phyloP scores from a whole-genome alignment of 2,797 vertebrate genomes.

The Malacoctenus gilli region DNA sequence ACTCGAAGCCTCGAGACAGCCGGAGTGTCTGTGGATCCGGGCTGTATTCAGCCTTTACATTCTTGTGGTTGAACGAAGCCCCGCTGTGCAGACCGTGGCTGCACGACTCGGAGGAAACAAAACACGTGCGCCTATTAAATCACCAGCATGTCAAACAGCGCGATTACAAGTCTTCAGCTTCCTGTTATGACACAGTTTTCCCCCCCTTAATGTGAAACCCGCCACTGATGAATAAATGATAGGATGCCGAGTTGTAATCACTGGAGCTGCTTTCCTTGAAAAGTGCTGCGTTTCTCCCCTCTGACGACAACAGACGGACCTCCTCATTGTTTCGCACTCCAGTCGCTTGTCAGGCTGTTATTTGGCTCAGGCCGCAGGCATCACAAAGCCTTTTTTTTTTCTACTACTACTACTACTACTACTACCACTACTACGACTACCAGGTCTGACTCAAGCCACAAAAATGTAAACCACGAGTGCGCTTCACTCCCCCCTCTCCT shows the following conservation, averaged over 20 bases:
- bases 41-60: conserved; percentile 61
- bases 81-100: not conserved
- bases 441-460: conserved; percentile 68
- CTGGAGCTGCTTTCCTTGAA: too few relatives aligned
- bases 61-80: conserved; percentile 59
- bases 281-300: not conserved
- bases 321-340: not conserved
- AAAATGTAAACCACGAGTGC: conserved; percentile 73
- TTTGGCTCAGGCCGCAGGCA: conserved; percentile 14
- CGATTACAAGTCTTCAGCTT: too few relatives aligned
- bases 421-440: conserved; percentile 41
- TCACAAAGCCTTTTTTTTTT: conserved; percentile 17
- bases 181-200: too few relatives aligned
- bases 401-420: conserved; percentile 38
- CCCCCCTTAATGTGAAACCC: too few relatives aligned
- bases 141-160: too few relatives aligned
- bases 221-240: too few relatives aligned
- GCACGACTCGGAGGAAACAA: too few relatives aligned
- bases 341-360: conserved; percentile 6
- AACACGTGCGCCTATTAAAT: too few relatives aligned
- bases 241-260: too few relatives aligned
- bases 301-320: conserved; percentile 1
- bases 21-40: conserved; percentile 32
- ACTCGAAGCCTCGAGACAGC: conserved; percentile 19
- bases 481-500: conserved; percentile 41